A percentile compares a stretch with the other conserved stretches of the same genome.
These are phyloP conservation scores for Melanotaenia trifasciata DNA, from an alignment of 2,797 vertebrate genomes.

Conservation along the genomic window DNA sequence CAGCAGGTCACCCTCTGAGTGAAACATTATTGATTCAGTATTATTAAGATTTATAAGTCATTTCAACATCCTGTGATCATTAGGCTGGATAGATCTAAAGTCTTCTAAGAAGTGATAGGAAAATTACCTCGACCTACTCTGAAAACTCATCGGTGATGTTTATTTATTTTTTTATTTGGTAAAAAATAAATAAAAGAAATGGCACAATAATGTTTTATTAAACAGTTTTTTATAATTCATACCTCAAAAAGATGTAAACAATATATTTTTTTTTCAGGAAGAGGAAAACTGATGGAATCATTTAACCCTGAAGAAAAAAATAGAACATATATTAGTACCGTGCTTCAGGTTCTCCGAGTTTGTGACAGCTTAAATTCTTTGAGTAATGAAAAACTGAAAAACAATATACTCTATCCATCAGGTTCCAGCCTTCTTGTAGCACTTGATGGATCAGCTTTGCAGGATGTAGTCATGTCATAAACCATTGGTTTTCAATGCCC, in stretches of 20 bases:
- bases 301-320: not conserved
- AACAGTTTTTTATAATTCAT: too few species aligned
- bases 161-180: too few species aligned
- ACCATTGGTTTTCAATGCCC: too few species aligned
- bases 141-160: too few species aligned
- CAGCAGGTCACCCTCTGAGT: slow-evolving; percentile 4
- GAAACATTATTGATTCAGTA: slow-evolving; percentile 8
- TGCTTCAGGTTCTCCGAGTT: not conserved
- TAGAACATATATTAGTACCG: not conserved
- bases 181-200: too few species aligned
- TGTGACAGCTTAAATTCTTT: not conserved
- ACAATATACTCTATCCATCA: too few species aligned
- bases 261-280: not conserved
- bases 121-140: not conserved
- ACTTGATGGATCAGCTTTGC: too few species aligned
- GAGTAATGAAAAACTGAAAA: not conserved
- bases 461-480: too few species aligned
- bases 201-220: too few species aligned
- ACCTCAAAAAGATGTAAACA: too few species aligned
- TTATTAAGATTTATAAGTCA: slow-evolving; percentile 17
- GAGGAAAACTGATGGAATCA: not conserved
- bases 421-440: too few species aligned
- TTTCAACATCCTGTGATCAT: slow-evolving; percentile 4
- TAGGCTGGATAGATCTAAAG: not conserved
- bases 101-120: not conserved